phyloP scores from a whole-genome alignment of 1,140 invertebrate genomes.

The Macrocentrus cingulum region DNA sequence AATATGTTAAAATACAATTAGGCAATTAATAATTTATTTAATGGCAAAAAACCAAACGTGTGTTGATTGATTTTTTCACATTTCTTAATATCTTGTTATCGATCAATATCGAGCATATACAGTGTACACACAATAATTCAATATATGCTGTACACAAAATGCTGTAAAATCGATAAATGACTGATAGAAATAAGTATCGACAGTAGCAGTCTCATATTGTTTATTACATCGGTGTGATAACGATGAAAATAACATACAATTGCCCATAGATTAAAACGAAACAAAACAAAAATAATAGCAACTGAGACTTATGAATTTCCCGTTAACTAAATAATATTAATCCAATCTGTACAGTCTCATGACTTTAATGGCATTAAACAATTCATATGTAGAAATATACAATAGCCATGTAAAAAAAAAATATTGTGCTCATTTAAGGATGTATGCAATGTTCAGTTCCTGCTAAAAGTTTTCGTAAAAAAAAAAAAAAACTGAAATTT shows the following conservation, averaged over 20 bases:
- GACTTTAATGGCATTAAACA: background rate
- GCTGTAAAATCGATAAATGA: conserved; percentile 52
- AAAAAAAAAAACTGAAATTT: no score
- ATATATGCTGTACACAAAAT: conserved; percentile 30
- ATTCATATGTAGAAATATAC: background rate
- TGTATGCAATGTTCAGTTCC: no score
- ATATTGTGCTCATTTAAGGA: background rate
- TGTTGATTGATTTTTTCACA: conserved; percentile 46
- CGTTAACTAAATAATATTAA: conserved; percentile 38
- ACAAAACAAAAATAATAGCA: conserved; percentile 20
- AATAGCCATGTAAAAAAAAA: conserved; percentile 13
- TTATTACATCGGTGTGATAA: conserved; percentile 1
- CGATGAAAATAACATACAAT: background rate
- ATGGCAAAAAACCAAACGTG: conserved; percentile 37
- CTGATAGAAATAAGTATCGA: conserved; percentile 57
- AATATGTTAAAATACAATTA: conserved; percentile 39
- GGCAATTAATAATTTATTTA: conserved; percentile 51
- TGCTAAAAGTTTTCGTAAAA: background rate
- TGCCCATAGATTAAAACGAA: conserved; percentile 3
- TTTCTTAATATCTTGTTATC: conserved; percentile 44
- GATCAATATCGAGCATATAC: conserved; percentile 32
- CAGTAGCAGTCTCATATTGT: conserved; percentile 37
- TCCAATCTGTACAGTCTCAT: conserved; percentile 31
- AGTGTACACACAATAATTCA: conserved; percentile 2
- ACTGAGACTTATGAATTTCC: conserved; percentile 47